Evolutionary conservation across 2,888 invertebrate species (phyloP).

Genomic region (Eurois occulta): DNA sequence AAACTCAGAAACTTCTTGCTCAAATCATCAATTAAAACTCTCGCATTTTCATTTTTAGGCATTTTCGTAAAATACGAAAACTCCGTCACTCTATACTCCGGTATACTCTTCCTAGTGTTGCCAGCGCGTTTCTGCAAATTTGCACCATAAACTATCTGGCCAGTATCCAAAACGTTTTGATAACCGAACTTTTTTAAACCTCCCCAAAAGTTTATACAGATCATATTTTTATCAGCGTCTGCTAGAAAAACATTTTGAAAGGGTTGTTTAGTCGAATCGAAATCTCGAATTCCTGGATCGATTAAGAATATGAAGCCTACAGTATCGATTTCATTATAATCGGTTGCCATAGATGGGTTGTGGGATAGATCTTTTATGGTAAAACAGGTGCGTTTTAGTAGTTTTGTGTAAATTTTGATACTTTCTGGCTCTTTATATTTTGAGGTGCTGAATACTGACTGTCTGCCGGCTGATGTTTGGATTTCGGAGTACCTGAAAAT

Average conservation of each 20-base stretch:
- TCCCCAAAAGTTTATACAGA: slow-evolving; percentile 90
- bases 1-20: slow-evolving; percentile 72
- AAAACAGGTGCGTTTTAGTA: slow-evolving; percentile 81
- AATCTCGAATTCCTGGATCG: slow-evolving; percentile 85
- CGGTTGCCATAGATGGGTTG: slow-evolving; percentile 73
- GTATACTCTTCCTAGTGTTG: slow-evolving; percentile 88
- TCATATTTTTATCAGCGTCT: slow-evolving; percentile 88
- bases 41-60: slow-evolving; percentile 89
- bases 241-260: slow-evolving; percentile 91
- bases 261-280: slow-evolving; percentile 77
- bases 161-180: slow-evolving; percentile 90
- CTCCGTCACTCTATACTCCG: slow-evolving; percentile 91
- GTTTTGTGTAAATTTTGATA: slow-evolving; percentile 61
- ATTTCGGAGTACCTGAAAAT: slow-evolving; percentile 87
- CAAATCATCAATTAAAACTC: slow-evolving; percentile 85
- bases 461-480: slow-evolving; percentile 89
- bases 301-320: slow-evolving; percentile 92
- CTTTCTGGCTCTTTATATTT: slow-evolving; percentile 73
- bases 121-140: slow-evolving; percentile 92
- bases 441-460: slow-evolving; percentile 84
- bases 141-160: slow-evolving; percentile 90
- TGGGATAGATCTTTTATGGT: slow-evolving; percentile 85
- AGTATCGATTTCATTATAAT: slow-evolving; percentile 93
- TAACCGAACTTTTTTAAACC: slow-evolving; percentile 87
- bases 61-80: slow-evolving; percentile 91